Base-by-base conservation (phyloP, 2,888 invertebrate genomes). In the Drosophila kanekoi region DNA sequence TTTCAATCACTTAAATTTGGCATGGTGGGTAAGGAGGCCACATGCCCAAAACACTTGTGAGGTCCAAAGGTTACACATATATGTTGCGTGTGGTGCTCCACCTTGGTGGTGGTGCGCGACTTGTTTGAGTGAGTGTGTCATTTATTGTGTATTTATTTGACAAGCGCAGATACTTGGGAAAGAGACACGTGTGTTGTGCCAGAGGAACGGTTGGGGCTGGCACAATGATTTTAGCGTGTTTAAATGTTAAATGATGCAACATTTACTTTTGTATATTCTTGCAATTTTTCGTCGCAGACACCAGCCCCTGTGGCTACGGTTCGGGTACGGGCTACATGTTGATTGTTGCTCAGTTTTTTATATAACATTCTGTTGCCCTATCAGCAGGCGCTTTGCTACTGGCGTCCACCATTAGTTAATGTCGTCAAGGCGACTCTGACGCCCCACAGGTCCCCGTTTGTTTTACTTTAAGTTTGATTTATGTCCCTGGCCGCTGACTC, bases 121-220 rank as follows among this genome's bases (percentile, higher is more conserved):
- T 70, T 69, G 63, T 76, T 72, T 77, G 77, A 71, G 64, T 67
- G 79, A 76, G 76, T 72, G 76, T 81, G 82, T 81, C 82, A 80
- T 82, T 80, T 81, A 82, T 82, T 82, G 81, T 80, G 76, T 82
- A 78, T 81, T 81, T 82, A 74, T 80, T 82, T 82, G 82, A 80
- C 82, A 81, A 76, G 73, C 72, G 72, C 72, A 63, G 76, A 72
- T 67, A 72, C 61, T 49, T 62, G 76, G 45, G 71, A 51, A 60
- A 52, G 57, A 37, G 38, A 40, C 71, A 72, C 74, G 71, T 74
- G 68, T 58, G 77, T 23, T 38, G 43, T 32, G 32, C 8, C 40
- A 38, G 16, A 4, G 33, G 8, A 16, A 41, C 49, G 49, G 37
- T 41, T 33, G 35, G 38, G 63, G 11, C 45, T 59, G 56, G 28